Base-by-base conservation (phyloP, 2,888 invertebrate species). In the Lithophane ornitopus region DNA sequence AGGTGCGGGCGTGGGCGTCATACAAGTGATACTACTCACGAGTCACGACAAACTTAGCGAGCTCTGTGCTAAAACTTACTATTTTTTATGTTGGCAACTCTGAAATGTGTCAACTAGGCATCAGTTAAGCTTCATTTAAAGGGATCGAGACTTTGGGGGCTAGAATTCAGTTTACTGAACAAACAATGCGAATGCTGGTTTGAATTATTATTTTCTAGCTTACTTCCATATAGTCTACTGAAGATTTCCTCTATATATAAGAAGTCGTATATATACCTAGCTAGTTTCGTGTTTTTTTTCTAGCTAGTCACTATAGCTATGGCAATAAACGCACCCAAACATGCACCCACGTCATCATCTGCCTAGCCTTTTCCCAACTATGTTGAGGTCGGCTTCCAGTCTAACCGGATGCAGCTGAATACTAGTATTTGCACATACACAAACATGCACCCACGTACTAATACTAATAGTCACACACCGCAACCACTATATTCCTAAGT, bases 1-100 rank as follows among this genome's bases (percentile, higher is more conserved):
- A 63, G 81, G 74, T 78, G 56, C 56, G 49, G 22, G 63, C 52
- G 77, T 78, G 81, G 78, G 81, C 44, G 78, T 59, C 78, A 54
- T 59, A 74, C 81, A 65, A 78, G 58, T 46, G 65, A 54, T 78
- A 73, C 28, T 62, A 80, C 74, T 80, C 41, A 58, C 8, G 56
- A 80, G 63, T 80, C 41, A 58, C 8, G 56, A 44, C 74, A 52
- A 58, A 28, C 34, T 7, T 52, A 44, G 11, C 19, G 28, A 19
- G 58, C n/a, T n/a, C 59, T 65, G 44, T 81, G 75, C 52, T 65
- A 65, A 65, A 46, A 65, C 14, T 28, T 22, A 49, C 8, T 22
- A 26, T 34, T 70, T 41, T 3, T 34, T 16, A 44, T 26, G 80
- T 63, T 63, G 74, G 62, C 56, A 73, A 22, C 62, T 52, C 22